These are phyloP conservation scores for Chrysemys picta DNA, from an alignment of 2,113 vertebrate genomes.

Conservation along the genomic window DNA sequence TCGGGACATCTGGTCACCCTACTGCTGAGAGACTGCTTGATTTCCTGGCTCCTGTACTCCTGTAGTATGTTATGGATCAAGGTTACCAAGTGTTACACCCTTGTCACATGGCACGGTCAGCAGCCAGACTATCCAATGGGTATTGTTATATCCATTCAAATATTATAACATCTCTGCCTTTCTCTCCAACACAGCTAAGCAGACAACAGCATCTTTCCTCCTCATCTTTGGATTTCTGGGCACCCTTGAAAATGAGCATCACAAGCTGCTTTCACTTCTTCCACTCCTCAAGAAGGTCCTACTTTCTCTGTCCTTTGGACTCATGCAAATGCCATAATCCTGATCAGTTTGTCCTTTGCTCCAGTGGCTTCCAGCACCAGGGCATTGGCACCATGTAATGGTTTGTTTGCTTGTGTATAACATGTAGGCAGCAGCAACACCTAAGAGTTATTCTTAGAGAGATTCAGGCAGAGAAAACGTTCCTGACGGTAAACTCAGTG, in stretches of 20 bases:
- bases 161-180: not conserved
- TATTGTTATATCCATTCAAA: not conserved
- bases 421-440: not conserved
- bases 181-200: not conserved
- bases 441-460: not conserved
- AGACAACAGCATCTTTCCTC: not conserved
- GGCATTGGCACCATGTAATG: not conserved
- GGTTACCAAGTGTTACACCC: not conserved
- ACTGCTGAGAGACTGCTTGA: not conserved
- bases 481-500: not conserved
- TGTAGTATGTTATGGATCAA: not conserved
- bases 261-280: not conserved
- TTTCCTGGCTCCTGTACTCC: not conserved
- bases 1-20: no score
- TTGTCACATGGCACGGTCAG: not conserved
- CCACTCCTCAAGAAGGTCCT: not conserved
- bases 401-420: not conserved
- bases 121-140: not conserved
- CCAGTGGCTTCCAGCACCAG: fast-evolving
- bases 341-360: not conserved
- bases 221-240: not conserved
- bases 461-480: not conserved
- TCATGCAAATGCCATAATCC: not conserved
- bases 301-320: not conserved
- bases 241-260: not conserved